Conservation (phyloP, 2,797 vertebrate species). For the Girardinus metallicus region DNA sequence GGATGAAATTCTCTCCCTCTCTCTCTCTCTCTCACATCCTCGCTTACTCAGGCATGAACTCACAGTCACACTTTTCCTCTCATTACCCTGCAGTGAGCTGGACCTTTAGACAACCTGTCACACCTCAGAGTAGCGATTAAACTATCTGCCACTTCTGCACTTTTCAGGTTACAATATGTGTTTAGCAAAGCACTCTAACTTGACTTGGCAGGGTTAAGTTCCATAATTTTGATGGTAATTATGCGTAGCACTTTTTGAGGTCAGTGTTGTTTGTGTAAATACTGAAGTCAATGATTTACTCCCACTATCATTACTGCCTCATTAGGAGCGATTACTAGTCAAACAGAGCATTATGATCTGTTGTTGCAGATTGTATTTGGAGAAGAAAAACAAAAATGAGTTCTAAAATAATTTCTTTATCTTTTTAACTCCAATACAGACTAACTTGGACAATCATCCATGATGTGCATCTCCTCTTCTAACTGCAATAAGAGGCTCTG, state of each 20-base stretch:
- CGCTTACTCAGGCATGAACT: conserved; percentile 6
- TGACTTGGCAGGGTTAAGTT: conserved; percentile 19
- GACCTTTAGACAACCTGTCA: conserved; percentile 49
- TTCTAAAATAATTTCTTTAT: neutral
- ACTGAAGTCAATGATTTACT: conserved; percentile 11
- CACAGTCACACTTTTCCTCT: conserved; percentile 29
- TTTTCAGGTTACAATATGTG: conserved; percentile 29
- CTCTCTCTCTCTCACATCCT: conserved; percentile 12
- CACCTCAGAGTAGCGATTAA: conserved; percentile 37
- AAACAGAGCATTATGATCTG: neutral
- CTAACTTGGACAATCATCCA: neutral
- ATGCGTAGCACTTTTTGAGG: conserved; percentile 9
- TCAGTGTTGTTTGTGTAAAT: conserved; percentile 8
- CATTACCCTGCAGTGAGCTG: conserved; percentile 51
- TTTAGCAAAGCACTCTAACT: conserved; percentile 20
- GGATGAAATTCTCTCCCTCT: conserved; percentile 26
- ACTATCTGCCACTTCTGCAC: conserved; percentile 27
- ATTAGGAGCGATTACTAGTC: neutral
- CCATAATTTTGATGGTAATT: conserved; percentile 16
- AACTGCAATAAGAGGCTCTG: neutral
- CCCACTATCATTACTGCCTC: neutral
- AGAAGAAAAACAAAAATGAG: neutral
- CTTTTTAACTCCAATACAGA: neutral
- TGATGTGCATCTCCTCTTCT: neutral
- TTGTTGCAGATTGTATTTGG: neutral